Conservation (phyloP, 2,113 vertebrate species). For the Nothocercus nigrocapillus region DNA sequence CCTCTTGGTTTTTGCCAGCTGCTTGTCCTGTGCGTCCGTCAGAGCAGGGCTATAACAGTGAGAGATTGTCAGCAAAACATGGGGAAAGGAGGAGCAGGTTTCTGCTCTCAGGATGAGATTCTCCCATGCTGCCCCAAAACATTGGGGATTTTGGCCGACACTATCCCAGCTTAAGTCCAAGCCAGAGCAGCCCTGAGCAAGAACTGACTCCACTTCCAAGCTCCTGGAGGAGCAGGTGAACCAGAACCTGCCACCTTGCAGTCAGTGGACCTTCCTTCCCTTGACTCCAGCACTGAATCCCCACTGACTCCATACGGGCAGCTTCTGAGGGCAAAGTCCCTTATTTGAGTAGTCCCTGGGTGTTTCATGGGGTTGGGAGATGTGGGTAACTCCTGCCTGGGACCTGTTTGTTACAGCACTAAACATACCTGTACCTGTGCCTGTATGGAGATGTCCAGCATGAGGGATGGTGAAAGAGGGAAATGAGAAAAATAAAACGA, state of each 20-base stretch:
- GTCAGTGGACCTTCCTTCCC: background rate
- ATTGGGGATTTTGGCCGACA: background rate
- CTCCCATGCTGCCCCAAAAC: background rate
- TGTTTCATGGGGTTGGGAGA: background rate
- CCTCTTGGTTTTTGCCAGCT: background rate
- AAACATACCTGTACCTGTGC: fast-evolving
- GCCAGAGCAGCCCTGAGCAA: background rate
- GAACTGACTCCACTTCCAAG: background rate
- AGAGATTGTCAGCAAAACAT: background rate
- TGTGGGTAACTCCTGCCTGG: background rate
- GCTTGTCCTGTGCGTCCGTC: background rate
- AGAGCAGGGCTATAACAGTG: background rate
- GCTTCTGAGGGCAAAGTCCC: background rate
- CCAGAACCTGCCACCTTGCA: fast-evolving
- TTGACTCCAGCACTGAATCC: background rate
- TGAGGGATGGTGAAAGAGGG: background rate
- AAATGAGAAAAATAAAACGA: background rate
- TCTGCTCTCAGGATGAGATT: background rate
- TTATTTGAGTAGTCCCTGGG: background rate
- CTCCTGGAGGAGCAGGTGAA: background rate
- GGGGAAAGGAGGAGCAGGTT: fast-evolving
- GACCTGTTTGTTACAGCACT: background rate
- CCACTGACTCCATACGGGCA: fast-evolving
- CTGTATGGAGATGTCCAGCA: background rate
- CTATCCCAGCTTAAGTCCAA: background rate